Conservation (phyloP, 2,797 vertebrate genomes). For the Okamejei kenojei region DNA sequence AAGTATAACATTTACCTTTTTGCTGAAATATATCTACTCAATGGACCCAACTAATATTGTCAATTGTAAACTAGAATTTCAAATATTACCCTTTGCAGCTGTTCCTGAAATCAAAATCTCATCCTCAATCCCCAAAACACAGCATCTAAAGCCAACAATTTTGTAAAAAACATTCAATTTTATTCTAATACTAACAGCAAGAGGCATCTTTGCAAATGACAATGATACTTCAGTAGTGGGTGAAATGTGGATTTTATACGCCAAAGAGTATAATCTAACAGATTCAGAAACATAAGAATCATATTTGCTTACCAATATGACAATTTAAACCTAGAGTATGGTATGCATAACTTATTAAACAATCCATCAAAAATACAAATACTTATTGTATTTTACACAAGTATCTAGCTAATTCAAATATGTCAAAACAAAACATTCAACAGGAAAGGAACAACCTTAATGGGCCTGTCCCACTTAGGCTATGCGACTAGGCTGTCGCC, state of each 20-base stretch:
- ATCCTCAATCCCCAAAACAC: no score
- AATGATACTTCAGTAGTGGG: not conserved
- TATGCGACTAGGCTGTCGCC: no score
- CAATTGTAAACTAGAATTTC: not conserved
- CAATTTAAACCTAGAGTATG: not conserved
- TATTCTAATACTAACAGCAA: no score
- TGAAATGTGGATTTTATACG: not conserved
- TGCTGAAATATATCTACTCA: not conserved
- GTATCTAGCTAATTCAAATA: not conserved
- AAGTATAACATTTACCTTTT: not conserved
- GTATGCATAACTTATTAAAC: not conserved
- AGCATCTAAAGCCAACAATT: no score
- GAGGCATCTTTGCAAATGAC: not conserved
- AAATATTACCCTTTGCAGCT: not conserved
- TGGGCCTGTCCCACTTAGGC: no score
- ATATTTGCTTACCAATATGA: not conserved
- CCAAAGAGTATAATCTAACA: not conserved
- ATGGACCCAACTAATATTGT: not conserved
- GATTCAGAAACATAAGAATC: not conserved
- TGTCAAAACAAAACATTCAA: not conserved
- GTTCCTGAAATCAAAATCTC: not conserved
- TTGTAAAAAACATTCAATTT: no score
- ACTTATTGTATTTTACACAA: not conserved
- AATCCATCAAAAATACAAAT: not conserved
- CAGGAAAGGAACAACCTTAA: not conserved